Conservation (phyloP, 2,113 vertebrate genomes). For the Apaloderma vittatum region DNA sequence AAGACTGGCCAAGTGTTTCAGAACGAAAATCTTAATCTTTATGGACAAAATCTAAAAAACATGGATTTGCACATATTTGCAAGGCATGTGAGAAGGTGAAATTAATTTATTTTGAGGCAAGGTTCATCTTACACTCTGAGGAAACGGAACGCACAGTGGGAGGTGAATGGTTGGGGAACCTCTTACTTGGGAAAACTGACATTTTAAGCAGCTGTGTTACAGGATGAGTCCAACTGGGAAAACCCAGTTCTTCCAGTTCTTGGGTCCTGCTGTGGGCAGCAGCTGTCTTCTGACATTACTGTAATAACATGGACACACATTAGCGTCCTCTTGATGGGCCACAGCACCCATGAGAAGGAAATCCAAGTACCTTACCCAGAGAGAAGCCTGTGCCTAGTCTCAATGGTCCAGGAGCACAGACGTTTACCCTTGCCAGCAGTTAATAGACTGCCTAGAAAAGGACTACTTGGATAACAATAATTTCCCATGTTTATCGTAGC, state of each 20-base stretch:
- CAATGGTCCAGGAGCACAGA: neutral
- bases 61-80: neutral
- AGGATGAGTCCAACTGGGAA: neutral
- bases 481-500: neutral
- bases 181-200: neutral
- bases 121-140: neutral
- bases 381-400: accelerated
- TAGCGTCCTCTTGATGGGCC: neutral
- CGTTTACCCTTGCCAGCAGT: neutral
- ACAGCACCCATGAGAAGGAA: neutral
- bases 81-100: neutral
- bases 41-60: neutral
- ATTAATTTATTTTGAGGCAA: neutral
- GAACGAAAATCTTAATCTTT: neutral
- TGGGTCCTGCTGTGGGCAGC: neutral
- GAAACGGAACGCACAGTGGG: neutral
- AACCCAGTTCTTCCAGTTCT: neutral
- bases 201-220: neutral
- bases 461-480: neutral
- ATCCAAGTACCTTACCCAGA: neutral
- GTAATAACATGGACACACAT: neutral
- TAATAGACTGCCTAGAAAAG: neutral
- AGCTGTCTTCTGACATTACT: neutral
- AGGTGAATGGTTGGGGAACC: neutral
- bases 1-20: neutral